Evolutionary conservation across 1,140 invertebrate genomes (phyloP).

Genomic region (Tetranychus cinnabarinus): DNA sequence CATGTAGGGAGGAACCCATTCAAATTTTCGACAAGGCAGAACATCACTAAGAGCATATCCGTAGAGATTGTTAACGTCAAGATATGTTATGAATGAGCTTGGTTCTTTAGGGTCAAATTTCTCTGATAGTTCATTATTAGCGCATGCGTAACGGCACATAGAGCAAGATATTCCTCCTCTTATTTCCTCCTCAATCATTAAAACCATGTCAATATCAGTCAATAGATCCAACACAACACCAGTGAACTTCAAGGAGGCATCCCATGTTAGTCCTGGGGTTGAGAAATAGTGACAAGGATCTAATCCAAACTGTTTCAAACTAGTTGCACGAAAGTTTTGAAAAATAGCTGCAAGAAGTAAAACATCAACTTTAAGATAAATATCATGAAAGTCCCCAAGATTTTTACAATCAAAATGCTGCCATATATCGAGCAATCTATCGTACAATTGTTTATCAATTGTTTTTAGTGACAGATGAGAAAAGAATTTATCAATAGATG

Average conservation of each 20-base stretch:
- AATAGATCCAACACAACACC: slow-evolving; percentile 15
- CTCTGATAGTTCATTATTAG: slow-evolving; percentile 10
- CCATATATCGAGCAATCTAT: slow-evolving; percentile 9
- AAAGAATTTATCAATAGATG: neutral
- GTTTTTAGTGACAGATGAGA: neutral
- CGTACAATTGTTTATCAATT: neutral
- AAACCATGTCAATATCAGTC: slow-evolving; percentile 13
- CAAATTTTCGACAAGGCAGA: slow-evolving; percentile 3
- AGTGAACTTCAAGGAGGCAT: slow-evolving; percentile 12
- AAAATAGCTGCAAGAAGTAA: slow-evolving; percentile 23
- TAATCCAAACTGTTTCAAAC: slow-evolving; percentile 9
- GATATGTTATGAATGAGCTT: slow-evolving; percentile 13
- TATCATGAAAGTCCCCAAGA: slow-evolving; percentile 21
- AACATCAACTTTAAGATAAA: slow-evolving; percentile 23
- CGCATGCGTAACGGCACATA: neutral
- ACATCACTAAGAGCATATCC: neutral
- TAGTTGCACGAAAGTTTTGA: slow-evolving; percentile 16
- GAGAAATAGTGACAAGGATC: slow-evolving; percentile 17
- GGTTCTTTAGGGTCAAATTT: slow-evolving; percentile 4
- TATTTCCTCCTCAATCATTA: slow-evolving; percentile 16
- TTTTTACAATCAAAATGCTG: slow-evolving; percentile 16
- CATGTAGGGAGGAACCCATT: neutral
- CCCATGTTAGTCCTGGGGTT: slow-evolving; percentile 11
- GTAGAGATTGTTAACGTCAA: slow-evolving; percentile 14
- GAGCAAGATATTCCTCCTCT: neutral